A percentile compares a stretch with the other conserved stretches of the same genome.
Evolutionary conservation across 2,888 invertebrate species (phyloP).

Genomic region (Urechis unicinctus): DNA sequence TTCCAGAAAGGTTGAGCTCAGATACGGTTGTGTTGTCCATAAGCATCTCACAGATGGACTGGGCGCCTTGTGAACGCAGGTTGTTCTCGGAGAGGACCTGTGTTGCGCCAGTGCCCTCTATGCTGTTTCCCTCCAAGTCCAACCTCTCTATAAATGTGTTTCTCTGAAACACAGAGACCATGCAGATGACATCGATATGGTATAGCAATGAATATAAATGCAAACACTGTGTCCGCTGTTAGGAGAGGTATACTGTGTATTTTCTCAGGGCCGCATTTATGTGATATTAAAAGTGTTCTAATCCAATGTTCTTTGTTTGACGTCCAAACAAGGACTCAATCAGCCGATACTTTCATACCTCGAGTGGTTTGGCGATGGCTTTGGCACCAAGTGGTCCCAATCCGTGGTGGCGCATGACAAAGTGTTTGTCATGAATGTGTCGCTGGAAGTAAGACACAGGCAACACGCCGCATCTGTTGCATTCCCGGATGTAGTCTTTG

Average conservation of each 20-base stretch:
- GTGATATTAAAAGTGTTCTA: too few species aligned
- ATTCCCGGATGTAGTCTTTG: constrained; percentile 28
- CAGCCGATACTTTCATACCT: constrained; percentile 10
- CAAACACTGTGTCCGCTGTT: too few species aligned
- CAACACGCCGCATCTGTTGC: constrained; percentile 29
- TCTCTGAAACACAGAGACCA: constrained; percentile 3
- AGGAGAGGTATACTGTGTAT: too few species aligned
- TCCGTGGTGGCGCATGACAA: constrained; percentile 21
- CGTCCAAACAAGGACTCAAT: too few species aligned
- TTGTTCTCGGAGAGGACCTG: constrained; percentile 35
- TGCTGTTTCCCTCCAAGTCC: constrained; percentile 34
- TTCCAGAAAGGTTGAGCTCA: constrained; percentile 33
- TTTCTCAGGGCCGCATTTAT: neutral
- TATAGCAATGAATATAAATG: too few species aligned
- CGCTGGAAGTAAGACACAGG: constrained; percentile 32
- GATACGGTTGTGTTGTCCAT: constrained; percentile 27
- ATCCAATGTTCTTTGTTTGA: too few species aligned
- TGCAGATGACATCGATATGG: neutral
- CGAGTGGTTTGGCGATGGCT: constrained; percentile 21
- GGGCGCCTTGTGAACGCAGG: constrained; percentile 27
- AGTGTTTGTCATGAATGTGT: constrained; percentile 28
- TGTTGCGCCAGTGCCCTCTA: constrained; percentile 28
- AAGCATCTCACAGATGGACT: constrained; percentile 28
- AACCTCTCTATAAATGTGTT: constrained; percentile 24
- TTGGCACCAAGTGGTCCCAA: constrained; percentile 20